These are phyloP conservation scores for Panonychus citri DNA, from an alignment of 1,140 invertebrate species.

Conservation along the genomic window DNA sequence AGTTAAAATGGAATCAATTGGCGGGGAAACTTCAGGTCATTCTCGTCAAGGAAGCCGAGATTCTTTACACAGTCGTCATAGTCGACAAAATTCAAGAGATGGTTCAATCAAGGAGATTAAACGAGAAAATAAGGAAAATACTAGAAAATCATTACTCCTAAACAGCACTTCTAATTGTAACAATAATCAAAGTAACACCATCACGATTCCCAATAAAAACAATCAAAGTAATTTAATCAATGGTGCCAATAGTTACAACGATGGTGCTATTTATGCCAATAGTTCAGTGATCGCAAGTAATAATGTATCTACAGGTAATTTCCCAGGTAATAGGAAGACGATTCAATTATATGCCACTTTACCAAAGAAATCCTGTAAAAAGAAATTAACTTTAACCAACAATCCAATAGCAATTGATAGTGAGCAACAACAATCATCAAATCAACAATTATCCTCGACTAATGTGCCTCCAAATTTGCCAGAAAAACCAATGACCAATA, in stretches of 20 bases:
- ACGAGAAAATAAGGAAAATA: background rate
- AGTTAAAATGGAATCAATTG: conserved; percentile 9
- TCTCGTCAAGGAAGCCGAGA: conserved; percentile 37
- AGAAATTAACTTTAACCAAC: conserved; percentile 5
- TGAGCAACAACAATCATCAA: no score
- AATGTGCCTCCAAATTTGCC: no score
- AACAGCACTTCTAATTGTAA: no score
- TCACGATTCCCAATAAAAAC: no score
- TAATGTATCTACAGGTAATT: no score
- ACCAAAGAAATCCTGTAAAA: conserved; percentile 40
- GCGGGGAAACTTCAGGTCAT: conserved; percentile 2
- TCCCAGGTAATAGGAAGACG: background rate
- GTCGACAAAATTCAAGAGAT: conserved; percentile 4
- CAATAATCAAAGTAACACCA: no score
- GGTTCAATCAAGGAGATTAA: background rate
- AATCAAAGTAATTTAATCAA: no score
- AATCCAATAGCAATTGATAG: background rate
- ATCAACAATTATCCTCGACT: no score
- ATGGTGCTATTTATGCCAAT: no score
- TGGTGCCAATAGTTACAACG: no score
- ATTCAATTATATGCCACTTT: conserved; percentile 49
- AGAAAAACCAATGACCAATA: no score
- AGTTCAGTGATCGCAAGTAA: no score
- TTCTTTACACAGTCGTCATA: conserved; percentile 20
- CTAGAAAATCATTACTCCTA: background rate